phyloP scores from a whole-genome alignment of 2,113 vertebrate species.

The Gasterosteus aculeatus region DNA sequence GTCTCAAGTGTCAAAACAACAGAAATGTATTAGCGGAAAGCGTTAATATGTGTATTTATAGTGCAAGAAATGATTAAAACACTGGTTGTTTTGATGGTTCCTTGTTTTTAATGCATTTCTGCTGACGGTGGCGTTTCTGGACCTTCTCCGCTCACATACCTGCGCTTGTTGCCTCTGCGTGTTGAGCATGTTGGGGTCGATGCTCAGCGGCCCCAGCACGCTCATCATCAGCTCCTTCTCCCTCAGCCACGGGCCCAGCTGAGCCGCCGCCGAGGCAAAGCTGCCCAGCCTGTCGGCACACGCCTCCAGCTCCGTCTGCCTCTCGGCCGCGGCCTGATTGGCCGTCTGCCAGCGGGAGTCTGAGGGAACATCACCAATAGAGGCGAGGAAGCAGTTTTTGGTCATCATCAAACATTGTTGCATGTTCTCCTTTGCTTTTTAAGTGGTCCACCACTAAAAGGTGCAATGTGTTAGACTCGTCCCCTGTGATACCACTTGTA shows the following conservation, averaged over 20 bases:
- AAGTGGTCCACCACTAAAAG: not conserved
- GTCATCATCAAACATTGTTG: not conserved
- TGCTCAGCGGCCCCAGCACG: conserved; percentile 94
- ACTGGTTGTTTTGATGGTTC: not conserved
- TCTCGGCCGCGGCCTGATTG: conserved; percentile 85
- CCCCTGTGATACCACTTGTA: not conserved
- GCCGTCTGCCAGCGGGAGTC: conserved; percentile 90
- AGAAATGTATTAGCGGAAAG: not conserved
- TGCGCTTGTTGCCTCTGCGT: conserved; percentile 98
- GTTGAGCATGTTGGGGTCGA: conserved; percentile 97
- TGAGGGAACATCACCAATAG: conserved; percentile 55
- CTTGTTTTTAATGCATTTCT: not conserved
- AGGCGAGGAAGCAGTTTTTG: not conserved
- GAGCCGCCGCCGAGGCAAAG: conserved; percentile 88
- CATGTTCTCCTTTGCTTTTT: not conserved
- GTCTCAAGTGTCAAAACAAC: not conserved
- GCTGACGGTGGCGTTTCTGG: not conserved
- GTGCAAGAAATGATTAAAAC: not conserved
- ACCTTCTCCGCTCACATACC: conserved; percentile 74
- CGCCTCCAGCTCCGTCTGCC: conserved; percentile 93
- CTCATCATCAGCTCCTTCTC: conserved; percentile 99
- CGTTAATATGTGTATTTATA: not conserved
- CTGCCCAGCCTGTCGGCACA: conserved; percentile 89
- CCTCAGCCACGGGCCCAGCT: conserved; percentile 93
- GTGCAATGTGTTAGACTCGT: not conserved